These are phyloP conservation scores for Nesogale talazaci DNA, from an alignment of 2,113 vertebrate genomes.

Conservation along the genomic window DNA sequence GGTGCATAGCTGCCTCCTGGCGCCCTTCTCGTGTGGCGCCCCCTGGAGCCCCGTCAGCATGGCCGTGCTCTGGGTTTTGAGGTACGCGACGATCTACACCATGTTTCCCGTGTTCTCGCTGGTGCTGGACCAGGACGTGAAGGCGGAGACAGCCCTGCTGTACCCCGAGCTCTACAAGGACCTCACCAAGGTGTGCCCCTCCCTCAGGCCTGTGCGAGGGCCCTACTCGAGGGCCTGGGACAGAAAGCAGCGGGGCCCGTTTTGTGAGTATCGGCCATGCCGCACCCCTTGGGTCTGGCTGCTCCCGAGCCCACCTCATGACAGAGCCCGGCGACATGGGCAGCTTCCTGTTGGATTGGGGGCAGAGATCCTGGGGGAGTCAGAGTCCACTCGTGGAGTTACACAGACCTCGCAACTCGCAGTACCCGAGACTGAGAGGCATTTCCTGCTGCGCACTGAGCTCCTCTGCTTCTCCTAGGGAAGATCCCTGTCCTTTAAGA, in stretches of 20 bases:
- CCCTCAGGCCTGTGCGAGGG: background rate
- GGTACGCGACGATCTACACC: constrained; percentile 98
- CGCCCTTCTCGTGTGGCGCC: too few species aligned
- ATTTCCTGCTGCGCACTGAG: constrained; percentile 44
- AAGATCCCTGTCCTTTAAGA: constrained; percentile 95
- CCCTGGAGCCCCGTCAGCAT: too few species aligned
- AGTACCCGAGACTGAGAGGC: too few species aligned
- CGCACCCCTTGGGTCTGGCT: background rate
- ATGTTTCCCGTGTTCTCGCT: constrained; percentile 99
- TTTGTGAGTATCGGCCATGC: background rate
- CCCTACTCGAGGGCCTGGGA: too few species aligned
- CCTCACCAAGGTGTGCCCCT: constrained; percentile 94
- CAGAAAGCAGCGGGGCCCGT: too few species aligned
- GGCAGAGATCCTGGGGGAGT: too few species aligned
- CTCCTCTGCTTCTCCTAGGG: constrained; percentile 87
- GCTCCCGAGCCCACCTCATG: background rate
- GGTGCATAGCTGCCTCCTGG: background rate
- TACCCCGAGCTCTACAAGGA: constrained; percentile 99
- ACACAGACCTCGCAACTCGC: background rate
- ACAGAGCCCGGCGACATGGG: too few species aligned
- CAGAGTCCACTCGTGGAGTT: too few species aligned
- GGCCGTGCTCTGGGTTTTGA: constrained; percentile 71
- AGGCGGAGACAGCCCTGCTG: constrained; percentile 96
- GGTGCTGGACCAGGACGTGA: constrained; percentile 98
- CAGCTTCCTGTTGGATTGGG: too few species aligned